Conservation (phyloP, 92 coral and sea anemone species). For the Umimayanthus kanabou region DNA sequence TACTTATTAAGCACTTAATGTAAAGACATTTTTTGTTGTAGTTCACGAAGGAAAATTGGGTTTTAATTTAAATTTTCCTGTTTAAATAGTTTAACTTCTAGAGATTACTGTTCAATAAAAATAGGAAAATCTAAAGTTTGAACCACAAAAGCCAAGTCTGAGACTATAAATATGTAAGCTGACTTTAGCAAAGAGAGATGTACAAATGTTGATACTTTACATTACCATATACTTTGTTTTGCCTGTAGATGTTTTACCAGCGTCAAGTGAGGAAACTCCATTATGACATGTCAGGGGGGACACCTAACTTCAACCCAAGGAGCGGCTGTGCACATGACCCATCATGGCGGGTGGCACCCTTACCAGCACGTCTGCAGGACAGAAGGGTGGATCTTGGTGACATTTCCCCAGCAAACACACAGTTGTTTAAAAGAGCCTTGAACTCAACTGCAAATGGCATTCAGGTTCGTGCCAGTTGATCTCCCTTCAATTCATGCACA, state of each 20-base stretch:
- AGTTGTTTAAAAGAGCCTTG: slow-evolving; percentile 66
- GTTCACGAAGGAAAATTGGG: no score
- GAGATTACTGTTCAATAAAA: no score
- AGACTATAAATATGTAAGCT: no score
- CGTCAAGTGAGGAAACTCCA: slow-evolving; percentile 66
- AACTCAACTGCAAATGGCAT: slow-evolving; percentile 85
- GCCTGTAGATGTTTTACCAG: slow-evolving; percentile 54
- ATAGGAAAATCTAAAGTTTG: no score
- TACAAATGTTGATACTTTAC: no score
- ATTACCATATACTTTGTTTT: not conserved
- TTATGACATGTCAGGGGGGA: slow-evolving; percentile 50
- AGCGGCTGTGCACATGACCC: slow-evolving; percentile 47
- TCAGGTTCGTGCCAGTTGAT: slow-evolving; percentile 61
- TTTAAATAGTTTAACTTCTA: no score
- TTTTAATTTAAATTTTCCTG: no score
- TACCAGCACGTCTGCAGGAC: slow-evolving; percentile 65
- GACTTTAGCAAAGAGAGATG: no score
- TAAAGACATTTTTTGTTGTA: no score
- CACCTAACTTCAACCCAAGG: slow-evolving; percentile 54
- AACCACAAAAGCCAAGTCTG: no score
- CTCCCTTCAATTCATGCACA: not conserved
- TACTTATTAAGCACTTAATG: no score
- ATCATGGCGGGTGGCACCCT: slow-evolving; percentile 65
- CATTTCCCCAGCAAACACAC: slow-evolving; percentile 79
- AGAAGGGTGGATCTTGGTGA: slow-evolving; percentile 79